Conservation (phyloP, 2,113 vertebrate species). For the Pogona vitticeps region DNA sequence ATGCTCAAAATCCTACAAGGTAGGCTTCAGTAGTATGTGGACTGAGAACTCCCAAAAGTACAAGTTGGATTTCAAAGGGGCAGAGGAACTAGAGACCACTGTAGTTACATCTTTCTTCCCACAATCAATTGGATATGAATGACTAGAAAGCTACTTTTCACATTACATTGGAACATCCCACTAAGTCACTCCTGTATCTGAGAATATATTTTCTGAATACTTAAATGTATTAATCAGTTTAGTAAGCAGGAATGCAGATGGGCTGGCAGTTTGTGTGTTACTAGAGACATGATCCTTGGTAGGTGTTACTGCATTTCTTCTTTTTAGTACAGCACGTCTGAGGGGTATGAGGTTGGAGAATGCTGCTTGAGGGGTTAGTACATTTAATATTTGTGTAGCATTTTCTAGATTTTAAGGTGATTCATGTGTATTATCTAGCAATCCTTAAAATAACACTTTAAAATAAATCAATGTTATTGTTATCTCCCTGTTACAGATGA, state of each 20-base stretch:
- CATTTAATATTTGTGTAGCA: background rate
- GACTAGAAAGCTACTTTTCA: background rate
- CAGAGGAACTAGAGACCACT: no score
- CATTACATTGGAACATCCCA: background rate
- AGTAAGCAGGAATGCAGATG: background rate
- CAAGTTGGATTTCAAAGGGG: no score
- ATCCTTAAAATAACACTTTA: background rate
- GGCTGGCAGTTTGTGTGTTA: background rate
- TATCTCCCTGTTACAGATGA: background rate
- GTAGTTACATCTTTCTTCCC: no score
- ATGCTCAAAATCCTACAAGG: no score
- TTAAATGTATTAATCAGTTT: background rate
- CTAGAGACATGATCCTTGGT: background rate
- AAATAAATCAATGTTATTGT: background rate
- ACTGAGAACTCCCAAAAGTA: no score
- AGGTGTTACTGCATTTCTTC: background rate
- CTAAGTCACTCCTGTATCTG: background rate
- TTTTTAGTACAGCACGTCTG: background rate
- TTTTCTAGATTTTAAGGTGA: background rate
- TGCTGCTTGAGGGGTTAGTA: background rate
- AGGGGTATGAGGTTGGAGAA: background rate
- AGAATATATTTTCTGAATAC: conserved; percentile 2
- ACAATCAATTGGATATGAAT: conserved; percentile 8
- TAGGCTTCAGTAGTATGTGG: no score
- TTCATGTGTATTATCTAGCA: background rate